phyloP scores from a whole-genome alignment of 2,888 invertebrate species.

The Mythimna loreyi region DNA sequence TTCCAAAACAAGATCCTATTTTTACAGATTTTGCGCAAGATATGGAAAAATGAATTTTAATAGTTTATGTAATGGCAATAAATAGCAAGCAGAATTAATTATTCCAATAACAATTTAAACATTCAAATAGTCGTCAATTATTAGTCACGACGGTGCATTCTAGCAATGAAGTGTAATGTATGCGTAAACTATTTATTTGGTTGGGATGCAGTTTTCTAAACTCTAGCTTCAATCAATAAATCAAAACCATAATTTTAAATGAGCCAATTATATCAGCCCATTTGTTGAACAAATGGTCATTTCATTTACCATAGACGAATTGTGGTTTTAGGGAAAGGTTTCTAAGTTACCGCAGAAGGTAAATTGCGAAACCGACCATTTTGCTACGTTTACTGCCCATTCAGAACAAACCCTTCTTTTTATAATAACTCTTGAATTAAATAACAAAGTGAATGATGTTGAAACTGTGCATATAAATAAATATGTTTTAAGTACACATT shows the following conservation, averaged over 20 bases:
- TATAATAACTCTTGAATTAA: neutral
- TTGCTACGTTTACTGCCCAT: constrained; percentile 15
- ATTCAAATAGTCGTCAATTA: constrained; percentile 10
- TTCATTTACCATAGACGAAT: constrained; percentile 8
- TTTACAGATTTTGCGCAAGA: neutral
- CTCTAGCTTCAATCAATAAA: constrained; percentile 1
- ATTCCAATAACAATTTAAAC: neutral
- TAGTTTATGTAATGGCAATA: constrained; percentile 2
- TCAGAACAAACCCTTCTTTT: constrained; percentile 11
- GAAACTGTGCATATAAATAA: constrained; percentile 20
- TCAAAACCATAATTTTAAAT: constrained; percentile 20
- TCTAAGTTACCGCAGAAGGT: constrained; percentile 11
- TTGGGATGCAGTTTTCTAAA: constrained; percentile 16
- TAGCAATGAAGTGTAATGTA: constrained; percentile 17
- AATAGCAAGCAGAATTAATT: constrained; percentile 1
- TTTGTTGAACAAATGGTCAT: constrained; percentile 15
- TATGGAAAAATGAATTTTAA: neutral
- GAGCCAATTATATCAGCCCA: constrained; percentile 16
- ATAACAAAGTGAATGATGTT: constrained; percentile 20
- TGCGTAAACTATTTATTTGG: constrained; percentile 10
- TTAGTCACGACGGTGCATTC: constrained; percentile 6
- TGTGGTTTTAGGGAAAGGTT: constrained; percentile 34
- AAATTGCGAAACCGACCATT: constrained; percentile 29
- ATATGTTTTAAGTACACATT: neutral
- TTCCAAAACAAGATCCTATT: neutral